Evolutionary conservation across 2,888 invertebrate genomes (phyloP).

Genomic region (Heliconius ethilla): DNA sequence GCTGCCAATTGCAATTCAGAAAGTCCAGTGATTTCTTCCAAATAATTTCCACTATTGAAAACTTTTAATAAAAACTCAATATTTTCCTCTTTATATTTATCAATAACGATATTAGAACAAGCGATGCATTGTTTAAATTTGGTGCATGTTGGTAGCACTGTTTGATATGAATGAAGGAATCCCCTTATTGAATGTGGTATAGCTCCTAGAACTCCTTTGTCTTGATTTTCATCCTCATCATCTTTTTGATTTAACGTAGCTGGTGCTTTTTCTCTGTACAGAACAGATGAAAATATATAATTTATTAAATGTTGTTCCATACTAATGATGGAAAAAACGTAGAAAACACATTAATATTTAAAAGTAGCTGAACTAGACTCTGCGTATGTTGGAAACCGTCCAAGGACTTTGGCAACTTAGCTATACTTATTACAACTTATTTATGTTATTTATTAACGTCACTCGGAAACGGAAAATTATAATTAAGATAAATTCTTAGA

Average conservation of each 20-base stretch:
- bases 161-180: conserved; percentile 91
- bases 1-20: conserved; percentile 83
- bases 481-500: too few species aligned
- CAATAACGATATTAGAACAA: conserved; percentile 85
- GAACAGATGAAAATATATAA: conserved; percentile 5
- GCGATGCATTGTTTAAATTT: conserved; percentile 96
- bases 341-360: too few species aligned
- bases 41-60: conserved; percentile 89
- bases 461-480: too few species aligned
- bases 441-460: too few species aligned
- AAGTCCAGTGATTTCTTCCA: conserved; percentile 94
- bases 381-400: too few species aligned
- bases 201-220: conserved; percentile 87
- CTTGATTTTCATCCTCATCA: conserved; percentile 55
- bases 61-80: conserved; percentile 89
- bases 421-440: too few species aligned
- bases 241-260: conserved; percentile 82
- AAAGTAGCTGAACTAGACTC: too few species aligned
- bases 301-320: neutral
- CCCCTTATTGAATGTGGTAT: conserved; percentile 97
- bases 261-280: conserved; percentile 83
- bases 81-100: conserved; percentile 75
- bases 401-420: too few species aligned
- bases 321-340: neutral
- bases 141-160: conserved; percentile 91